Conservation (phyloP, 2,113 vertebrate genomes). For the Puffinus mauretanicus region DNA sequence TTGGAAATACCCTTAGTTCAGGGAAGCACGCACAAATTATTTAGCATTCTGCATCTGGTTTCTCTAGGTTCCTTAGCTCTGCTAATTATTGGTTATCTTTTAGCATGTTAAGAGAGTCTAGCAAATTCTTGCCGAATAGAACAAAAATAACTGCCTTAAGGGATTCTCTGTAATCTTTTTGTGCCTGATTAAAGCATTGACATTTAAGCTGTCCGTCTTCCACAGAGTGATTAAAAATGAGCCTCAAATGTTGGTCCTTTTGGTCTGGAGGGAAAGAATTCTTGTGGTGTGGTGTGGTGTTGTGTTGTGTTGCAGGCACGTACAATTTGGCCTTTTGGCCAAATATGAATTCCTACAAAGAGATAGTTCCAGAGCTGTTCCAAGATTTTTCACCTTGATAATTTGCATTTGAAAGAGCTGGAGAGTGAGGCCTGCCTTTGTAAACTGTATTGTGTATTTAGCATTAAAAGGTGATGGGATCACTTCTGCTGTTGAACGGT, state of each 20-base stretch:
- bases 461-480: not conserved
- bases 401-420: not conserved
- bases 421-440: not conserved
- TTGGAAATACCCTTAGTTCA: constrained; percentile 39
- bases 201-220: not conserved
- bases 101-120: not conserved
- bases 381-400: not conserved
- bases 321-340: not conserved
- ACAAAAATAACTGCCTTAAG: not conserved
- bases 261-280: not conserved
- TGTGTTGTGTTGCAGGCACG: not conserved
- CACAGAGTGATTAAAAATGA: not conserved
- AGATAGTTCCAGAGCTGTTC: not conserved
- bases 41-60: not conserved
- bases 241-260: not conserved
- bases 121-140: not conserved
- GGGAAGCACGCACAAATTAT: not conserved
- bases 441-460: not conserved
- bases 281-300: not conserved
- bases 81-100: constrained; percentile 18
- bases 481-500: not conserved
- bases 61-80: not conserved
- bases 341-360: not conserved
- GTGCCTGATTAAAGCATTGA: not conserved
- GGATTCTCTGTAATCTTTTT: not conserved